phyloP scores from a whole-genome alignment of 2,797 vertebrate genomes.

The Xerus rutilus region DNA sequence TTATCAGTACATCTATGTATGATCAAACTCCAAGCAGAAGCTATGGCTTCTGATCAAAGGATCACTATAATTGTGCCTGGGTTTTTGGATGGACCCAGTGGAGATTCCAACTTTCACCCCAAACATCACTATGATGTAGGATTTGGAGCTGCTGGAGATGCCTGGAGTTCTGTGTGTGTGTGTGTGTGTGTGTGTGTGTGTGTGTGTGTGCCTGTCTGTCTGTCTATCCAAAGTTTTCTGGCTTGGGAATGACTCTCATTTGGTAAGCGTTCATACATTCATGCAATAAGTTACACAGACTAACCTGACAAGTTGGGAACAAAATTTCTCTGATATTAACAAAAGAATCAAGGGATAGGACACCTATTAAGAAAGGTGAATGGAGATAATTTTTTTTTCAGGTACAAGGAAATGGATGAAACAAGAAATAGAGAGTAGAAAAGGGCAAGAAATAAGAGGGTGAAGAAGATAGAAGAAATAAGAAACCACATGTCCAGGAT shows the following conservation, averaged over 20 bases:
- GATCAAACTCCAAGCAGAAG: background rate
- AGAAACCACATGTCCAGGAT: accelerated
- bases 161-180: background rate
- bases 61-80: background rate
- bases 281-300: background rate
- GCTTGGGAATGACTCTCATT: background rate
- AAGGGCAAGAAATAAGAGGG: background rate
- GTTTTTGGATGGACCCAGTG: background rate
- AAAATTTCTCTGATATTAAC: background rate
- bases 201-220: accelerated
- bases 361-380: background rate
- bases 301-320: background rate
- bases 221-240: background rate
- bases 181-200: no score
- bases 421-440: background rate
- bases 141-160: background rate
- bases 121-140: background rate
- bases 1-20: background rate
- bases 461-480: background rate
- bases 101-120: background rate
- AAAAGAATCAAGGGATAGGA: background rate
- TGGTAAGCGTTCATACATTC: background rate
- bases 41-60: background rate
- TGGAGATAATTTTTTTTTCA: background rate
- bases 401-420: background rate